Conservation (phyloP, 2,113 vertebrate genomes). For the Forbesichthys agassizii region DNA sequence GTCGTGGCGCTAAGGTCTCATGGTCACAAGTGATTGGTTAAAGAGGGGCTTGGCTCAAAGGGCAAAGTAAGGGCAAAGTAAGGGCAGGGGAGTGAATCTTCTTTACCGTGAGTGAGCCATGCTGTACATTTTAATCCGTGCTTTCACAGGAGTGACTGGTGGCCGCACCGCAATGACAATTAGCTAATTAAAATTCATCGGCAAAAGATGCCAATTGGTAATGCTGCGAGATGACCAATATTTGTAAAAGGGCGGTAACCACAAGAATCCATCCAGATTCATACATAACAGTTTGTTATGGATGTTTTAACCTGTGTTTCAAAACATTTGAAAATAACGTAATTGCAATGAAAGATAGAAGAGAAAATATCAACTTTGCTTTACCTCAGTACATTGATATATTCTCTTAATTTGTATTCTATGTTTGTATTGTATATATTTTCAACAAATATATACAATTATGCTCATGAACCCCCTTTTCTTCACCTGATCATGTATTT, state of each 20-base stretch:
- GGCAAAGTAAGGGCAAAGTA: conserved; percentile 37
- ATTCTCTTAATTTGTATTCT: background rate
- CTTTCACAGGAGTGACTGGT: conserved; percentile 46
- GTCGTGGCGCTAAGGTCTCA: conserved; percentile 41
- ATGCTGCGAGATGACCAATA: conserved; percentile 70
- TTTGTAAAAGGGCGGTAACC: conserved; percentile 82
- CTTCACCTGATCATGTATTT: background rate
- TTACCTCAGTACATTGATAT: too few relatives aligned
- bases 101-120: conserved; percentile 38
- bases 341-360: too few relatives aligned
- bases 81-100: conserved; percentile 24
- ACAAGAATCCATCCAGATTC: conserved; percentile 81
- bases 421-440: background rate
- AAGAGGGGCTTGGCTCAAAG: conserved; percentile 47
- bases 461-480: background rate
- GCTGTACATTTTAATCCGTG: conserved; percentile 37
- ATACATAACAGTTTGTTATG: too few relatives aligned
- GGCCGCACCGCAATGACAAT: conserved; percentile 43
- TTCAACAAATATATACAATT: background rate
- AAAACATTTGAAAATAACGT: too few relatives aligned
- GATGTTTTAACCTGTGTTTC: too few relatives aligned
- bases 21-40: conserved; percentile 50
- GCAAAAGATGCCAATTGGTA: conserved; percentile 70
- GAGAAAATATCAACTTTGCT: too few relatives aligned
- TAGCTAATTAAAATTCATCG: conserved; percentile 68